Evolutionary conservation across 2,888 invertebrate species (phyloP), one percentile per base, ranked within the genome.

Genomic region (Melangyna quadrimaculata): DNA sequence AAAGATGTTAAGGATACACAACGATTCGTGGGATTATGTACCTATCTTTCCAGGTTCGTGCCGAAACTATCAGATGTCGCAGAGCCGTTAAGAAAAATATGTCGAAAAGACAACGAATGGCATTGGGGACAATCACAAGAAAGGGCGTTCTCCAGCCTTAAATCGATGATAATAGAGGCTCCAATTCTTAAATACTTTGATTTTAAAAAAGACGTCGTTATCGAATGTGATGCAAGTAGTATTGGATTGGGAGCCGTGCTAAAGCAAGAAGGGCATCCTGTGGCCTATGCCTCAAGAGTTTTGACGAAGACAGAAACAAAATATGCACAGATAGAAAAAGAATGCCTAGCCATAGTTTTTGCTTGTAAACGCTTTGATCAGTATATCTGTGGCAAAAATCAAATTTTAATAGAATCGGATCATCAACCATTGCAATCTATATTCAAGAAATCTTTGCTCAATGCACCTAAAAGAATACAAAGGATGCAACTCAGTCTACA

Each of bases 341-440:
- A 55, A 27, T 55, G 40, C 10, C 17, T 45, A 17, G 29, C 29
- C n/a, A 45, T 65, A 14, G 45, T 45, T 0, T 65, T 45, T 65
- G 63, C 45, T 7, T 43, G 40, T 24, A 70, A 70, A 43, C 27
- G 70, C 43, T 70, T 70, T 27, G 70, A 43, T 57, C 70, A 70
- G 45, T 70, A 57, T 19, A 17, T 69, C 0, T 29, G 55, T 12
- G 70, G 43, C 3, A 6, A 70, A 55, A 70, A 43, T 43, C 7
- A 29, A 19, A 29, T 57, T 29, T 7, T 9, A 4, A 14, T 29
- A 29, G 57, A 57, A 24, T 45, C 70, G 7, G 69, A 69, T 29
- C 43, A 57, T 22, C 7, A 57, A 7, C 27, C 32, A 2, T 19
- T 61, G 24, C 37, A 61, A 51, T 61, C 37, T 0, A 72, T 61